Evolutionary conservation across 2,888 invertebrate species (phyloP).

Genomic region (Leptinotarsa rubiginosa): DNA sequence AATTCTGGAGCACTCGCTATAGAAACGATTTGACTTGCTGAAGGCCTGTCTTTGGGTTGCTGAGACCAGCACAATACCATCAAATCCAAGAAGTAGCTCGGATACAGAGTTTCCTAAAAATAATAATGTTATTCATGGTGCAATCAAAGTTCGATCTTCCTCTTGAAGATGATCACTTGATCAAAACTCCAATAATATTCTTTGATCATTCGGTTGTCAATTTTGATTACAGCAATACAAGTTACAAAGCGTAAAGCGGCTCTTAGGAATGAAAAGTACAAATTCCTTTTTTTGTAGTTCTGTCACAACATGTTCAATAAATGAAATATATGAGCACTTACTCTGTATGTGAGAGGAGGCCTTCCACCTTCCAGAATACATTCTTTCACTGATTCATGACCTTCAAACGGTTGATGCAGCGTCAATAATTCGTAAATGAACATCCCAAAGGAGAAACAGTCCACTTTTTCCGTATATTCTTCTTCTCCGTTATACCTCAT

Average conservation of each 20-base stretch:
- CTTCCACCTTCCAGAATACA: conserved; percentile 95
- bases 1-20: conserved; percentile 94
- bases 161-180: too few relatives aligned
- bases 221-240: too few relatives aligned
- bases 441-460: conserved; percentile 99
- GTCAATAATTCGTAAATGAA: conserved; percentile 95
- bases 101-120: conserved; percentile 81
- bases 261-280: too few relatives aligned
- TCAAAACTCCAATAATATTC: too few relatives aligned
- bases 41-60: conserved; percentile 86
- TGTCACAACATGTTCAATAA: neutral
- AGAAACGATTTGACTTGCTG: conserved; percentile 94
- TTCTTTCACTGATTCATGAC: conserved; percentile 96
- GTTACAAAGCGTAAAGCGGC: too few relatives aligned
- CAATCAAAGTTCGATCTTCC: too few relatives aligned
- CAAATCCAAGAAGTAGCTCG: conserved; percentile 89
- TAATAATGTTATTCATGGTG: too few relatives aligned
- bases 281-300: neutral
- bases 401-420: conserved; percentile 93
- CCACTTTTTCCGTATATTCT: conserved; percentile 98
- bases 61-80: conserved; percentile 98
- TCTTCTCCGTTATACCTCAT: conserved; percentile 98
- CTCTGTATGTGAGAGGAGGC: conserved; percentile 87
- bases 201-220: too few relatives aligned
- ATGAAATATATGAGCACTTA: conserved; percentile 59